These are phyloP conservation scores for Apoda limacodes DNA, from an alignment of 2,888 invertebrate species.

Conservation along the genomic window DNA sequence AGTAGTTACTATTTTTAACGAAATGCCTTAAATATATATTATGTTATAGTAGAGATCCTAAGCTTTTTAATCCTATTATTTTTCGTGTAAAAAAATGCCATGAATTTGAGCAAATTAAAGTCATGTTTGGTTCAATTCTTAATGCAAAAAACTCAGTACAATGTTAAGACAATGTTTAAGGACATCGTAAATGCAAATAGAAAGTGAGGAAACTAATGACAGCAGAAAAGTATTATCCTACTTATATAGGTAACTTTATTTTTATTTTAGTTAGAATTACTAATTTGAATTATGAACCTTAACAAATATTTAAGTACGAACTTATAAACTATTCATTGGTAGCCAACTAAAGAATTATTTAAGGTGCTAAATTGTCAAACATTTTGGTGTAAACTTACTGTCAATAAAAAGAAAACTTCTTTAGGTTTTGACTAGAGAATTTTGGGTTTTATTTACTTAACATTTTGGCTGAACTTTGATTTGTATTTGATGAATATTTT, in stretches of 20 bases:
- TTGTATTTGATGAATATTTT: no score
- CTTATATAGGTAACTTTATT: no score
- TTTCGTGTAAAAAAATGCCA: conserved; percentile 63
- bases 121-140: conserved; percentile 19
- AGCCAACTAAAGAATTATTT: conserved; percentile 25
- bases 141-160: no score
- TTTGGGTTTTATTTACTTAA: conserved; percentile 51
- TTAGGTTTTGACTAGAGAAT: conserved; percentile 62
- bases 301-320: no score
- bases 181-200: no score
- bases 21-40: conserved; percentile 23
- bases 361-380: conserved; percentile 26
- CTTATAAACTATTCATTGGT: conserved; percentile 43
- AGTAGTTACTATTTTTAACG: no score
- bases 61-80: no score
- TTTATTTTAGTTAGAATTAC: no score
- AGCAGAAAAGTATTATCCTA: no score
- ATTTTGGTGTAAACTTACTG: conserved; percentile 57
- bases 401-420: conserved; percentile 31
- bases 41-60: conserved; percentile 46
- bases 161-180: no score
- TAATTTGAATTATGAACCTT: no score
- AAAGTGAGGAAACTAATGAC: no score
- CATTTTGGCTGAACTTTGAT: conserved; percentile 45
- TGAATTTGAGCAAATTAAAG: conserved; percentile 64